Evolutionary conservation across 30 jellyfish, hydroid and myxozoan species (phyloP).

Genomic region (Aurelia aurita complex sp. Pacific): DNA sequence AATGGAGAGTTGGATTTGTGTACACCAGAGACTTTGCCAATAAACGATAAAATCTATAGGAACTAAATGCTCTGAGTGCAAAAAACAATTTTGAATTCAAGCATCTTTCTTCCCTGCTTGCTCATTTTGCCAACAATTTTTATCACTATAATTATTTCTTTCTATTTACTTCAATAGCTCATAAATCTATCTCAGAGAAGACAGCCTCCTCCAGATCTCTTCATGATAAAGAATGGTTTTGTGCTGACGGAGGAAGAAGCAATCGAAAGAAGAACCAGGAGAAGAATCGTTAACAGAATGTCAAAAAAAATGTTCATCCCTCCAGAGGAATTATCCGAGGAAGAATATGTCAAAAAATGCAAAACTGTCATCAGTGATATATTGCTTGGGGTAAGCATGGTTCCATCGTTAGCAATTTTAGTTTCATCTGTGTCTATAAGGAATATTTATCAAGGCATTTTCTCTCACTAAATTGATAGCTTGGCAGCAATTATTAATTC

Average conservation of each 20-base stretch:
- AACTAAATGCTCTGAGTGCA: too few relatives aligned
- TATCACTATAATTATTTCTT: too few relatives aligned
- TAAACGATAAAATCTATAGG: too few relatives aligned
- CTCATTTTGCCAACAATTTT: too few relatives aligned
- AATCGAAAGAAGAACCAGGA: constrained; percentile 48
- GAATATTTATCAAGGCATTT: too few relatives aligned
- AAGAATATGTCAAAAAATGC: constrained; percentile 74
- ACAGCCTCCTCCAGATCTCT: constrained; percentile 98
- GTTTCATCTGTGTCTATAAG: too few relatives aligned
- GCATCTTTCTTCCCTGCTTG: too few relatives aligned
- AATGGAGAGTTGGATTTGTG: too few relatives aligned
- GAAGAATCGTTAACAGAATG: constrained; percentile 73
- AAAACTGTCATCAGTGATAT: constrained; percentile 68
- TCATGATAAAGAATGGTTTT: constrained; percentile 88
- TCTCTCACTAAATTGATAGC: too few relatives aligned
- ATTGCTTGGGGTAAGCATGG: constrained; percentile 70
- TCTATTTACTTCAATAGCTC: constrained; percentile 49
- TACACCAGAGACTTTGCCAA: too few relatives aligned
- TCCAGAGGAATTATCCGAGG: constrained; percentile 79
- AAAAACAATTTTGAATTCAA: too few relatives aligned
- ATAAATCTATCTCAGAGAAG: constrained; percentile 85
- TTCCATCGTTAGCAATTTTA: background rate
- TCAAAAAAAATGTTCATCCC: constrained; percentile 61
- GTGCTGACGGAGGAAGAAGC: constrained; percentile 87
- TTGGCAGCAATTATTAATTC: too few relatives aligned